A percentile compares a stretch with the other conserved stretches of the same genome.
Evolutionary conservation across 1,140 invertebrate species (phyloP).

Genomic region (Cotesia typhae): DNA sequence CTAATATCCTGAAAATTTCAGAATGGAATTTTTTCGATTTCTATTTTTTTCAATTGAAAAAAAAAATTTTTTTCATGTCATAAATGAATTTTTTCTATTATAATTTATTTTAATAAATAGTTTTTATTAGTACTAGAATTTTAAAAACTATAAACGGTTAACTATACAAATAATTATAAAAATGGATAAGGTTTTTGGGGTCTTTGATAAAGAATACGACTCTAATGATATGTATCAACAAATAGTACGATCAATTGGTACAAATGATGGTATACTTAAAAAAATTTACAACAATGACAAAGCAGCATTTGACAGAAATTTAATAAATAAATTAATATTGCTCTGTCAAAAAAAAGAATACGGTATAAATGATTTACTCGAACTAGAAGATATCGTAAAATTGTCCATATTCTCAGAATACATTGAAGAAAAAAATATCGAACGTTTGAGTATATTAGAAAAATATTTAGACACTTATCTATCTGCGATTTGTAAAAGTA

Average conservation of each 20-base stretch:
- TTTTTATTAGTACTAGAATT: no score
- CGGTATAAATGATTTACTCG: constrained; percentile 1
- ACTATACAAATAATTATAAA: not conserved
- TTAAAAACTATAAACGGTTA: not conserved
- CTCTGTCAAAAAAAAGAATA: not conserved
- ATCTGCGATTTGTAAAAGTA: not conserved
- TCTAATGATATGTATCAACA: not conserved
- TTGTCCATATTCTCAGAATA: not conserved
- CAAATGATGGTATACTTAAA: not conserved
- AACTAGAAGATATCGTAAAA: not conserved
- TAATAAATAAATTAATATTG: not conserved
- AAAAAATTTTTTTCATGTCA: no score
- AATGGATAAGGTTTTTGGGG: no score
- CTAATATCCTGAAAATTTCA: no score
- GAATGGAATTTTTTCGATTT: no score
- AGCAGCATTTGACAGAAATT: not conserved
- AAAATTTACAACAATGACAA: constrained; percentile 7
- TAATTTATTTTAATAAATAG: no score
- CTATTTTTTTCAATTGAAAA: no score
- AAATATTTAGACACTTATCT: not conserved
- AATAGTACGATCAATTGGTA: not conserved
- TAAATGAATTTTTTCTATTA: no score
- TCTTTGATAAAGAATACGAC: not conserved
- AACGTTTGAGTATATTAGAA: constrained; percentile 9
- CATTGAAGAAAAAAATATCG: constrained; percentile 12